Evolutionary conservation across 2,888 invertebrate genomes (phyloP).

Genomic region (Leuctra nigra): DNA sequence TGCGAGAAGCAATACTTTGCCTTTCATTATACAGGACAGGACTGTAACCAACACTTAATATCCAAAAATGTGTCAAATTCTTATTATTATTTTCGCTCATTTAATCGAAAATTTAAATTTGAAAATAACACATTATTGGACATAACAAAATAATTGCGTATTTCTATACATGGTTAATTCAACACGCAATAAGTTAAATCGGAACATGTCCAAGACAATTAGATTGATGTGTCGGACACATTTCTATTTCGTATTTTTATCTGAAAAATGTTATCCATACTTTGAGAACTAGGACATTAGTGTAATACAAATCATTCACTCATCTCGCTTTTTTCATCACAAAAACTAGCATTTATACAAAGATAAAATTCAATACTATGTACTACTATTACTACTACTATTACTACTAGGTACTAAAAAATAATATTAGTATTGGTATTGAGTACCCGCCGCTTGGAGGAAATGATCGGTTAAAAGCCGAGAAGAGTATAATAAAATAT

Average conservation of each 20-base stretch:
- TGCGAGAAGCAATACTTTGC: no score
- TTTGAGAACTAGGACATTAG: neutral
- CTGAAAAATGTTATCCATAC: neutral
- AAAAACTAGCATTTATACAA: no score
- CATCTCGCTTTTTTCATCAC: neutral
- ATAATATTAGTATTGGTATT: no score
- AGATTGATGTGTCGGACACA: constrained; percentile 26
- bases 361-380: no score
- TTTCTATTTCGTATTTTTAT: constrained; percentile 19
- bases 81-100: neutral
- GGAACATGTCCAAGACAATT: constrained; percentile 25
- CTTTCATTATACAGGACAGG: no score
- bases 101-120: neutral
- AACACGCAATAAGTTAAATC: constrained; percentile 3
- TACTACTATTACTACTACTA: no score
- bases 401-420: no score
- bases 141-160: neutral
- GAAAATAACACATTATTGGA: constrained; percentile 9
- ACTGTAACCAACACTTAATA: no score
- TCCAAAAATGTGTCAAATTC: constrained; percentile 10
- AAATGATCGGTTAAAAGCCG: no score
- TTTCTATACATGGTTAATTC: neutral
- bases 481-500: no score
- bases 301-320: neutral
- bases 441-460: no score